Base-by-base conservation (phyloP, 2,888 invertebrate genomes). In the Apodemia zela region DNA sequence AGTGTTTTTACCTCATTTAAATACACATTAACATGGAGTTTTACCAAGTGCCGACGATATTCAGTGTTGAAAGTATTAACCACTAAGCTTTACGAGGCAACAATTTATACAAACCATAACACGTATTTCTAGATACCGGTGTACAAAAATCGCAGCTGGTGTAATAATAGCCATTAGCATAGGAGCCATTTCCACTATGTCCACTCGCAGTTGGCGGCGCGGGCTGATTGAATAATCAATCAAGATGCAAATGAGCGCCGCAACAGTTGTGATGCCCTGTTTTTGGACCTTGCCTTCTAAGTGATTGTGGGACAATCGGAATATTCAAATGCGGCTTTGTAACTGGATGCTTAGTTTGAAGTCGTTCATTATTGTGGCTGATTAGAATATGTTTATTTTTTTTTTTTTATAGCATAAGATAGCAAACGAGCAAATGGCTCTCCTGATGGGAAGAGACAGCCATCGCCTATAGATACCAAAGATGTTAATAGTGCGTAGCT, bases 171-270 rank as follows among this genome's bases (percentile, higher is more conserved):
- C 71, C 72, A 87, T 85, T 85, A 83, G 80, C 84, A 85, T 85
- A 80, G 84, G 84, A 85, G 85, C 85, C 85, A 84, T 84, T 86
- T 80, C 78, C 73, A 75, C 74, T 72, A 68, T 73, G 80, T 80
- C 81, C 80, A 76, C 74, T 72, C 70, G 73, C 73, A 67, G 73
- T 69, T 68, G 67, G 64, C 66, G 63, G 64, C 59, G 63, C 77
- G 73, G 82, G 78, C 80, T 82, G 77, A 87, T 85, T 88, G 89
- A 87, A 89, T 89, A 89, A 89, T 89, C 89, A 89, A 89, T 89
- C 85, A 84, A 82, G 79, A 89, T 89, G 88, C 84, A 87, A 89
- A 89, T 89, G 78, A 74, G 72, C 68, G 69, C 78, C 82, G 84
- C 86, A 86, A 86, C 87, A 85, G 87, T 84, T 84, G 77, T 68